Percentiles rank a stretch among this genome's conserved stretches.
phyloP scores from a whole-genome alignment of 2,797 vertebrate species.

The Rhabdophis nuchalis region DNA sequence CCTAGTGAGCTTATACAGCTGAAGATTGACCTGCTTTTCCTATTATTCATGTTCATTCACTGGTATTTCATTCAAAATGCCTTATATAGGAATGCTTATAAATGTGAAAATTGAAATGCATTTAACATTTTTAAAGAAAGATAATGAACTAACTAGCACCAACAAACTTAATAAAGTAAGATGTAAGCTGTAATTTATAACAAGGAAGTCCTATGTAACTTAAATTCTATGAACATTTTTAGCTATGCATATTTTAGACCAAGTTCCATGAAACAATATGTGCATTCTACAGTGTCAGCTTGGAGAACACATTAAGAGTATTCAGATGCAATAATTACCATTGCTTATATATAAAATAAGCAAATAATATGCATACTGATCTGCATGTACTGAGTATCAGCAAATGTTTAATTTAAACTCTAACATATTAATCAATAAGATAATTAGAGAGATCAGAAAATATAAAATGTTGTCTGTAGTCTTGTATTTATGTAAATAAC shows the following conservation, averaged over 20 bases:
- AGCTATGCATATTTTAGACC: not conserved
- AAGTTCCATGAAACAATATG: not conserved
- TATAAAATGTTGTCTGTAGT: not conserved
- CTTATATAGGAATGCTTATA: not conserved
- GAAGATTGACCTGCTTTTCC: not conserved
- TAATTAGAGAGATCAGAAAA: not conserved
- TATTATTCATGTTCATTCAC: not conserved
- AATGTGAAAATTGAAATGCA: constrained; percentile 7
- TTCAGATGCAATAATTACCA: not conserved
- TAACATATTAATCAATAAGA: not conserved
- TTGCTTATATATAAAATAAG: not conserved
- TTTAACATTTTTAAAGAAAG: not conserved
- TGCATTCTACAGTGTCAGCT: not conserved
- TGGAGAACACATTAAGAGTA: not conserved
- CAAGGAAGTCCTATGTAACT: not conserved
- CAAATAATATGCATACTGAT: not conserved
- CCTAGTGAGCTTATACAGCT: not conserved
- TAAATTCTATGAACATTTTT: not conserved
- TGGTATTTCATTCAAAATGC: not conserved
- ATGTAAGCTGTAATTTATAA: not conserved
- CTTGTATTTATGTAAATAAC: not conserved
- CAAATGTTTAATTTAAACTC: not conserved
- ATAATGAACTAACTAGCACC: not conserved
- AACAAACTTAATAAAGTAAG: not conserved
- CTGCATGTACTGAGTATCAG: not conserved